Evolutionary conservation across 2,113 vertebrate genomes (phyloP), one percentile per base, ranked within the genome.

Genomic region (Zosterops borbonicus): DNA sequence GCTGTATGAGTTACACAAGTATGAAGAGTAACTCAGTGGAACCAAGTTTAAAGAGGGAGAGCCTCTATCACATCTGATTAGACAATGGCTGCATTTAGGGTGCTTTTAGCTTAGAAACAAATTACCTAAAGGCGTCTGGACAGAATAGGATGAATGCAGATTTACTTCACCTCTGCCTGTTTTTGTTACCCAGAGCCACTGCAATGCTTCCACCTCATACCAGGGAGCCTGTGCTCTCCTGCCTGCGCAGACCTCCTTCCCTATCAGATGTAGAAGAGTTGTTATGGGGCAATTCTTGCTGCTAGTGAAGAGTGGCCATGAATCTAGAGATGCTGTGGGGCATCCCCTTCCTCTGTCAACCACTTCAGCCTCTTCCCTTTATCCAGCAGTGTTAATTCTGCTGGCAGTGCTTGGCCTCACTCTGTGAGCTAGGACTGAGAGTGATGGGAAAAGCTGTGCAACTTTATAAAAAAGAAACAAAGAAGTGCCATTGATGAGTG

Each of bases 221-320:
- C 9, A 0, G 11, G 39, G 49, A 68, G 49, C 25, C 55, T 20
- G 3, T 29, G 73, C 60, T 56, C n/a, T 76, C 62, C 15, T 31
- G n/a, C 24, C 46, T 24, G 44, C 8, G 69, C 55, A 55, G 24
- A 83, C 31, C 58, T 71, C 56, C 56, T 52, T 59, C 60, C 55
- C 35, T 52, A 5, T 8, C 60, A 17, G 4, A 39, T 1, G 10
- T 1, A 29, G 29, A 2, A 16, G 37, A 59, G 39, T 5, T 80
- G 68, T 59, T 63, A 17, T 2, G 35, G 63, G 33, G 12, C 52
- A 83, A 13, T 14, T 20, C 6, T 29, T 33, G 42, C 84, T 83
- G 64, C 16, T 65, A 83, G 3, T 33, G n/a, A 64, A 56, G 63
- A 56, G 65, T 23, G 39, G 29, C 24, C 3, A 2, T 19, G 31